Evolutionary conservation across 2,888 invertebrate species (phyloP).

Genomic region (Philhelius pedissequus): DNA sequence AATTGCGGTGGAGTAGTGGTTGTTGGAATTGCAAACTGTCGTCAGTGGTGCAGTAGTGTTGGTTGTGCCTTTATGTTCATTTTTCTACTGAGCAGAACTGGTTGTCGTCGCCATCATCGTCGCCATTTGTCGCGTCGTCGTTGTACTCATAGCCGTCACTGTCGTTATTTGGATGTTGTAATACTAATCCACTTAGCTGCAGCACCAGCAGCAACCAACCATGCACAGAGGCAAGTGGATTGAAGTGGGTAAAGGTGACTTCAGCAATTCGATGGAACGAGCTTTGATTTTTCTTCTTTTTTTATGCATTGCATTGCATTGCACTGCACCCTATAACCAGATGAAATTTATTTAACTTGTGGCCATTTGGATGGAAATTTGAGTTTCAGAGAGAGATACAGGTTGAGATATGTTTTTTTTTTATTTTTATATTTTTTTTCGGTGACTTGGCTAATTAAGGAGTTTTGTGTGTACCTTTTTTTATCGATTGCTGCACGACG

Average conservation of each 20-base stretch:
- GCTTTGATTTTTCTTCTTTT: conserved; percentile 47
- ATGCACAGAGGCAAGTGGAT: conserved; percentile 51
- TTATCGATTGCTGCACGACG: conserved; percentile 24
- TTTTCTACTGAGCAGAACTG: conserved; percentile 12
- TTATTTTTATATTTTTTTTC: not conserved
- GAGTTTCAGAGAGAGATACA: conserved; percentile 42
- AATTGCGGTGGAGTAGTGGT: not conserved
- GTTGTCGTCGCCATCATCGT: not conserved
- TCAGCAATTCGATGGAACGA: conserved; percentile 54
- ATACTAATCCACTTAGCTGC: conserved; percentile 65
- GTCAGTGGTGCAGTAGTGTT: conserved; percentile 22
- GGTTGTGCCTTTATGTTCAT: conserved; percentile 1
- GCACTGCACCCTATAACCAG: conserved; percentile 37
- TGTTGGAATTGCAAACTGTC: conserved; percentile 1
- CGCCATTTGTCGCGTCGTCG: not conserved
- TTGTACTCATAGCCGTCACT: not conserved
- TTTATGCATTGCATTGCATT: not conserved
- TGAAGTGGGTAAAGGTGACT: conserved; percentile 67
- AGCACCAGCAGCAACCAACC: conserved; percentile 18
- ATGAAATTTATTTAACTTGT: conserved; percentile 64
- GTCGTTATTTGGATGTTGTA: conserved; percentile 62
- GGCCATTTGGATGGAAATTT: conserved; percentile 61
- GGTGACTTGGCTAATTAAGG: conserved; percentile 56
- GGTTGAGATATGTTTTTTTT: conserved; percentile 11
- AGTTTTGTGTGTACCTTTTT: conserved; percentile 42